Evolutionary conservation across 2,888 invertebrate species (phyloP).

Genomic region (Drosophila dives): DNA sequence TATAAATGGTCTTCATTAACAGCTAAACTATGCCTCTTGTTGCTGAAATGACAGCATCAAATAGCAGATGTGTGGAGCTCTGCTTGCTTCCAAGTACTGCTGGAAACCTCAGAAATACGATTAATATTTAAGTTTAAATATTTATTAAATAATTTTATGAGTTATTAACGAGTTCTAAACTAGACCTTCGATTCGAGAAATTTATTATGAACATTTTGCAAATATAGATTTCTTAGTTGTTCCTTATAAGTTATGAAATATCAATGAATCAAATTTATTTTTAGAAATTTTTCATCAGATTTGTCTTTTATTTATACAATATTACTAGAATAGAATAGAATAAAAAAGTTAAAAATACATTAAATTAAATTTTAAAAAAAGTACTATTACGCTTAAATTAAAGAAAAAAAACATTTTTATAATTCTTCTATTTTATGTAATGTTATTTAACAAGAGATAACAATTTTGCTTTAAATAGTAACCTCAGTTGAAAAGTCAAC

Average conservation of each 20-base stretch:
- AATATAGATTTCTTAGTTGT: background rate
- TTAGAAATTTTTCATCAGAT: background rate
- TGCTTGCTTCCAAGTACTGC: background rate
- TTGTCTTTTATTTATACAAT: background rate
- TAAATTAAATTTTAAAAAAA: background rate
- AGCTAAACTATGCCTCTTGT: background rate
- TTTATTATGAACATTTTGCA: background rate
- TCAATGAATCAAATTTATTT: background rate
- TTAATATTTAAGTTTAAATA: background rate
- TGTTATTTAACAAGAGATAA: background rate
- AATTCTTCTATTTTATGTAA: background rate
- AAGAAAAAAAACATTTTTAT: background rate
- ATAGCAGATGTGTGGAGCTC: background rate
- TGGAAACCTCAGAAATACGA: background rate
- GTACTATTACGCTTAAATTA: background rate
- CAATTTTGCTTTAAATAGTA: background rate
- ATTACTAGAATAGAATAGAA: background rate
- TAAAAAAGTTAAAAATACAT: background rate
- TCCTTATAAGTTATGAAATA: background rate
- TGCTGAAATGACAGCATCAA: background rate
- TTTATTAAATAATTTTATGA: background rate
- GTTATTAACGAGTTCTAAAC: background rate
- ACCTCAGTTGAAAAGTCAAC: background rate
- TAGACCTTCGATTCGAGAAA: background rate
- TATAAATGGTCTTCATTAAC: conserved; percentile 27